These are phyloP conservation scores for Aphyosemion australe DNA, from an alignment of 2,113 vertebrate genomes.

Conservation along the genomic window DNA sequence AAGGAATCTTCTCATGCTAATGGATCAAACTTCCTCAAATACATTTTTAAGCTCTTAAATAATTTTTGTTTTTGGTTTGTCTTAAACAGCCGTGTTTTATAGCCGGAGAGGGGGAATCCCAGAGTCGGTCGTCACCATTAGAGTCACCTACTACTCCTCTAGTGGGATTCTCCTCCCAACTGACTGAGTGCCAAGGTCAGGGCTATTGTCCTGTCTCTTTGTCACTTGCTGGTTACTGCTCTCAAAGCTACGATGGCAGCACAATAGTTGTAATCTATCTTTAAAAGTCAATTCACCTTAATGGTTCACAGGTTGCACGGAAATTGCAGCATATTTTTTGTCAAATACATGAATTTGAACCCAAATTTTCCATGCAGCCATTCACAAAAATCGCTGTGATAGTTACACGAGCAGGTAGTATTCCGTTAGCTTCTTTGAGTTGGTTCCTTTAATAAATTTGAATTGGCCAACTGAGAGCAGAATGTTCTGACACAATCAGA, in stretches of 20 bases:
- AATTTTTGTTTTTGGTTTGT: background rate
- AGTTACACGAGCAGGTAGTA: no score
- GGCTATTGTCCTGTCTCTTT: constrained; percentile 61
- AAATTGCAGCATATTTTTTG: constrained; percentile 16
- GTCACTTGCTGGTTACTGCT: constrained; percentile 47
- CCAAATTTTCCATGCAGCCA: constrained; percentile 2
- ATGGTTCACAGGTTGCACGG: constrained; percentile 31
- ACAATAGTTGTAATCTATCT: constrained; percentile 58
- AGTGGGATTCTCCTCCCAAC: constrained; percentile 46
- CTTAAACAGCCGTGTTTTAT: constrained; percentile 6
- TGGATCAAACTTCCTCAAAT: no score
- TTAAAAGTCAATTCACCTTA: constrained; percentile 38
- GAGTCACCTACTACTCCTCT: constrained; percentile 38
- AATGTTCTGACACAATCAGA: background rate
- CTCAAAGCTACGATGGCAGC: constrained; percentile 38
- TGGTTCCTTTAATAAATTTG: background rate
- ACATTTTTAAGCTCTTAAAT: background rate
- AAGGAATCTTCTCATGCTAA: background rate
- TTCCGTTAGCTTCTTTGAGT: no score
- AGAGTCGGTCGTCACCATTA: constrained; percentile 33
- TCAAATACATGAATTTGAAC: background rate
- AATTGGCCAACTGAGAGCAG: constrained; percentile 4
- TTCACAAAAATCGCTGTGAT: background rate
- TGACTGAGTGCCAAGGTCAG: constrained; percentile 63
- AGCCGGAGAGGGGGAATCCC: constrained; percentile 11